Percentiles rank a stretch among this genome's conserved stretches.
Conservation (phyloP, 30 jellyfish, hydroid and myxozoan species). For the Rhopilema esculentum region DNA sequence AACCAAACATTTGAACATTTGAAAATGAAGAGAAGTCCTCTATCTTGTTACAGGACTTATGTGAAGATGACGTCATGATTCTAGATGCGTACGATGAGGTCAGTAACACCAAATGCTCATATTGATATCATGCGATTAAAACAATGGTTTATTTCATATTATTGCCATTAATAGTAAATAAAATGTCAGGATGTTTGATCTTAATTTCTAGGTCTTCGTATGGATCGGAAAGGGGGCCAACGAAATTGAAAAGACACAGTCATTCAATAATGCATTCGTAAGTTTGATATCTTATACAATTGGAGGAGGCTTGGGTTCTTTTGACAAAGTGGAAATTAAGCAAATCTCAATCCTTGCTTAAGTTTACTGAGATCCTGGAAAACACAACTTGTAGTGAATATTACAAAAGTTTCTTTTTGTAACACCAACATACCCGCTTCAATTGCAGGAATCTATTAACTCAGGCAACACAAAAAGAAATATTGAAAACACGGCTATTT, state of each 20-base stretch:
- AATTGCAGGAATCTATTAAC: constrained; percentile 60
- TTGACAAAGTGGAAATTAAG: too few relatives aligned
- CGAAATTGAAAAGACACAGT: constrained; percentile 63
- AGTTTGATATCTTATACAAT: not conserved
- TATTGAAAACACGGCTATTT: constrained; percentile 37
- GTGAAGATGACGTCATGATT: constrained; percentile 87
- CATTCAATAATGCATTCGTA: constrained; percentile 81
- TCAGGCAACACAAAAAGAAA: constrained; percentile 57
- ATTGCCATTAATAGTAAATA: too few relatives aligned
- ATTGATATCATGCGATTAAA: too few relatives aligned
- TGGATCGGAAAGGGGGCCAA: constrained; percentile 96
- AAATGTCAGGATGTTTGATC: too few relatives aligned
- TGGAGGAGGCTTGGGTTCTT: too few relatives aligned
- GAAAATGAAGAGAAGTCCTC: not conserved
- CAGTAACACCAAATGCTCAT: not conserved
- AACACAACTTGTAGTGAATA: too few relatives aligned
- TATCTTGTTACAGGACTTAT: constrained; percentile 64
- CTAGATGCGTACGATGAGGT: constrained; percentile 69
- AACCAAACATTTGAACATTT: too few relatives aligned
- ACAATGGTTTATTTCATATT: too few relatives aligned
- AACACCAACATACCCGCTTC: too few relatives aligned
- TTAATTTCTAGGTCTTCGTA: constrained; percentile 57
- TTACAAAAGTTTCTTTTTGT: too few relatives aligned
- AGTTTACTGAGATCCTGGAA: too few relatives aligned
- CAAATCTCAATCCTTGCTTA: too few relatives aligned